These are phyloP conservation scores for Eupithecia exiguata DNA, from an alignment of 2,888 invertebrate genomes.

Conservation along the genomic window DNA sequence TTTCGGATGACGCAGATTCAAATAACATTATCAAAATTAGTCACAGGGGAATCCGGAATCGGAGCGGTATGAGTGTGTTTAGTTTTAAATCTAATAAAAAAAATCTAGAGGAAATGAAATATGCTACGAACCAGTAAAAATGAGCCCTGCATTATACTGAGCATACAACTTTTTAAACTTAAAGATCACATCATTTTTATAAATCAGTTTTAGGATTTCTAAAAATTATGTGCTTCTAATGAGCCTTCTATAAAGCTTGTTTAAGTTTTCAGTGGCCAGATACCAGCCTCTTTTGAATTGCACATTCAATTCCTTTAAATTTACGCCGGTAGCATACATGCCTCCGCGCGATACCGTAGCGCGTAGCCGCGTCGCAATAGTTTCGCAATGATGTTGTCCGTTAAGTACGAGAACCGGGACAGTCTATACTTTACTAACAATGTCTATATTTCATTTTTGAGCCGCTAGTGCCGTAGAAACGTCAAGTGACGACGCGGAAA, in stretches of 20 bases:
- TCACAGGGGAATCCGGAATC: conserved; percentile 21
- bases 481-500: too few species aligned
- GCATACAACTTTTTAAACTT: background rate
- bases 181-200: too few species aligned
- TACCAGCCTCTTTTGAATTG: background rate
- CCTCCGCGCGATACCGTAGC: too few species aligned
- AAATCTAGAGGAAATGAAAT: background rate
- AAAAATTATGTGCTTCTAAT: background rate
- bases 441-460: too few species aligned
- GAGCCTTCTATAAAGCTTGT: background rate
- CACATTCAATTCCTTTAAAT: background rate
- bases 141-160: background rate
- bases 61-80: conserved; percentile 9
- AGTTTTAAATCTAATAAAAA: conserved; percentile 2
- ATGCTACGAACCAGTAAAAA: background rate
- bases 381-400: too few species aligned
- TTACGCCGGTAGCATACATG: too few species aligned
- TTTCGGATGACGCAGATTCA: conserved; percentile 54
- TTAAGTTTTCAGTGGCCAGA: background rate
- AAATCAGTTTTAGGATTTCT: too few species aligned
- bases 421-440: too few species aligned
- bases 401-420: too few species aligned
- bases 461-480: too few species aligned
- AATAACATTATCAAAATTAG: conserved; percentile 52
- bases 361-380: too few species aligned